Evolutionary conservation across 2,888 invertebrate species (phyloP).

Genomic region (Drosophila fungiperda): DNA sequence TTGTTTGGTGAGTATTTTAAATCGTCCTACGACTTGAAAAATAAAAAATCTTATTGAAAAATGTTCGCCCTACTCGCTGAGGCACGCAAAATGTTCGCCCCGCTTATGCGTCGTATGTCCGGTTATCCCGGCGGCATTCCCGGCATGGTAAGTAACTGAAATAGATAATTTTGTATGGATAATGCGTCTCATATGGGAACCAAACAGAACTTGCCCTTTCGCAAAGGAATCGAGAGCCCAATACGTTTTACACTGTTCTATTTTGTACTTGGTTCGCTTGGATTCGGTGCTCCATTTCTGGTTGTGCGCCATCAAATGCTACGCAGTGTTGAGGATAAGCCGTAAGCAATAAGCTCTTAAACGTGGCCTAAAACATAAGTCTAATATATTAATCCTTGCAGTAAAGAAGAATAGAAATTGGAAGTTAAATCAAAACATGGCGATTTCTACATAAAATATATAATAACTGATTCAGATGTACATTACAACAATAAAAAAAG

Average conservation of each 20-base stretch:
- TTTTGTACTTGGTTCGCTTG: conserved; percentile 55
- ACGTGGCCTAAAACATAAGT: neutral
- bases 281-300: conserved; percentile 76
- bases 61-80: conserved; percentile 51
- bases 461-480: neutral
- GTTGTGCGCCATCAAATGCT: conserved; percentile 70
- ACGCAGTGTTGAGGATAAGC: conserved; percentile 34
- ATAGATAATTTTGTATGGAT: neutral
- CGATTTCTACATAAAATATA: neutral
- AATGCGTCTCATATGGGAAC: neutral
- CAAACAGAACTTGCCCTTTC: conserved; percentile 64
- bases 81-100: conserved; percentile 16
- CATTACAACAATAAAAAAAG: neutral
- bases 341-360: conserved; percentile 21
- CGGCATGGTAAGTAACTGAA: conserved; percentile 65
- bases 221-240: conserved; percentile 63
- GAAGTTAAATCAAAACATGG: neutral
- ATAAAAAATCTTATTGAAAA: conserved; percentile 16
- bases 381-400: neutral
- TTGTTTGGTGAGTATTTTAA: neutral
- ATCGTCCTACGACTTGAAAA: conserved; percentile 5
- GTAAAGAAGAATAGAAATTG: conserved; percentile 11
- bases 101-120: conserved; percentile 38
- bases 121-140: conserved; percentile 67
- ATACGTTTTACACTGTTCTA: conserved; percentile 69